Evolutionary conservation across 2,888 invertebrate genomes (phyloP).

Genomic region (Leptodirus hochenwartii): DNA sequence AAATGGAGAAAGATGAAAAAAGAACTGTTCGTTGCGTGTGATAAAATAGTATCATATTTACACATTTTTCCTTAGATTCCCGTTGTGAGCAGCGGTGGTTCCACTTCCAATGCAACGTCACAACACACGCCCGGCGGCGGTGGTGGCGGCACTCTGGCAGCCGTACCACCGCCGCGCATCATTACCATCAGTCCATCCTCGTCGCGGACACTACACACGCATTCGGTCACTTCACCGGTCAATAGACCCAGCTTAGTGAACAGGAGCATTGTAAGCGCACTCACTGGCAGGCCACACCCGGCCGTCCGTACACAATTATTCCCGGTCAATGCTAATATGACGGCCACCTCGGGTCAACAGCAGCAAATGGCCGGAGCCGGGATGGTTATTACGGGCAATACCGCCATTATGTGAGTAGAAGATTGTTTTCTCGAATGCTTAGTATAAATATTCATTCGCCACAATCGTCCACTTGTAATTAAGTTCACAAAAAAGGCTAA

Average conservation of each 20-base stretch:
- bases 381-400: conserved; percentile 3
- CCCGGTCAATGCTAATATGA: conserved; percentile 10
- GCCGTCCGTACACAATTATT: conserved; percentile 23
- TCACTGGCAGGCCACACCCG: conserved; percentile 21
- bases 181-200: conserved; percentile 30
- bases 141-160: conserved; percentile 32
- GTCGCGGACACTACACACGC: conserved; percentile 1
- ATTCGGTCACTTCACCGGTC: conserved; percentile 19
- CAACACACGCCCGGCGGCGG: too few species aligned
- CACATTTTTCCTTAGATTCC: too few species aligned
- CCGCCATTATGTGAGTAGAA: neutral
- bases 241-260: conserved; percentile 28
- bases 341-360: too few species aligned
- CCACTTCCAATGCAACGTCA: neutral
- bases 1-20: too few species aligned
- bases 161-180: too few species aligned
- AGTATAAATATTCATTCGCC: too few species aligned
- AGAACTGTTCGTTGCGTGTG: too few species aligned
- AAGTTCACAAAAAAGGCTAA: too few species aligned
- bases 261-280: conserved; percentile 26
- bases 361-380: neutral
- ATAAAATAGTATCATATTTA: too few species aligned
- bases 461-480: too few species aligned
- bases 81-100: neutral
- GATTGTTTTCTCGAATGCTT: too few species aligned